These are phyloP conservation scores for Amblyjoppa fuscipennis DNA, from an alignment of 2,888 invertebrate genomes.

Conservation along the genomic window DNA sequence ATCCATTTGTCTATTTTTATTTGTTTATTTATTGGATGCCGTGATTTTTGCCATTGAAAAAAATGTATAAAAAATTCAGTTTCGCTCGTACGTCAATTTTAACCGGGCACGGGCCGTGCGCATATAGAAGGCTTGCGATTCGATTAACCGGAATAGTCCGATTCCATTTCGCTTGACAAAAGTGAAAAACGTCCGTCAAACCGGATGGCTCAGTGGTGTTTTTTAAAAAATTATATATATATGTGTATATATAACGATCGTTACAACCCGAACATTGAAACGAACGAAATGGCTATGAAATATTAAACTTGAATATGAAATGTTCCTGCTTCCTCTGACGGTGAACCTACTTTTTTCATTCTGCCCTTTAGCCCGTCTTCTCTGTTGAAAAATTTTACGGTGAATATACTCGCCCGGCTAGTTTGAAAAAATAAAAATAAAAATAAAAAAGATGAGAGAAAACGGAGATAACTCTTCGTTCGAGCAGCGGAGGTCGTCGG, in stretches of 20 bases:
- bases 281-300: background rate
- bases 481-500: background rate
- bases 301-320: background rate
- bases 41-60: background rate
- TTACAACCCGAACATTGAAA: background rate
- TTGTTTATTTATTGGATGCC: background rate
- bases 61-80: background rate
- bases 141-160: background rate
- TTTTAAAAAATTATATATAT: background rate
- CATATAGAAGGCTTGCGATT: background rate
- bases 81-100: no score
- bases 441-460: background rate
- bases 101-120: no score
- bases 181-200: background rate
- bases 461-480: background rate
- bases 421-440: background rate
- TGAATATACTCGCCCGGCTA: background rate
- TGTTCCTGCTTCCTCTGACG: background rate
- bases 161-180: background rate
- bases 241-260: background rate
- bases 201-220: background rate
- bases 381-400: background rate
- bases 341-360: background rate
- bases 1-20: background rate
- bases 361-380: background rate